Conservation (phyloP, 2,888 invertebrate species). For the Ectemnius cavifrons region DNA sequence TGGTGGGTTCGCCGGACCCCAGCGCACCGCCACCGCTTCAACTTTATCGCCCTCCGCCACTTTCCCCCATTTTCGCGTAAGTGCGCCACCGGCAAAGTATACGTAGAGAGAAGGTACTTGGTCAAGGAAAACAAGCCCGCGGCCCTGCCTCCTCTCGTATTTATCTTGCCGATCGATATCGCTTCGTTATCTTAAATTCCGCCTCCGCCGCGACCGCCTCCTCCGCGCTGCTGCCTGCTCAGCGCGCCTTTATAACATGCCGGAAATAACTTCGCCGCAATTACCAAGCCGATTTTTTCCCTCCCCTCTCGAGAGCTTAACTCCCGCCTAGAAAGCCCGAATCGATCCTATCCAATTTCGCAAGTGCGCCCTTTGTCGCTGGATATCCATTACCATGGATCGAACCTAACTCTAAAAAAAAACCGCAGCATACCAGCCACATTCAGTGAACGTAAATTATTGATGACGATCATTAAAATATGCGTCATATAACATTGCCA, state of each 20-base stretch:
- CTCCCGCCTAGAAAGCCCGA: too few species aligned
- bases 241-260: constrained; percentile 2
- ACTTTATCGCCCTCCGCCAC: constrained; percentile 43
- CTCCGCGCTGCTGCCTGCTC: background rate
- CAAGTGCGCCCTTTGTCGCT: too few species aligned
- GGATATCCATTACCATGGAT: too few species aligned
- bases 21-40: constrained; percentile 14
- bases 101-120: constrained; percentile 26
- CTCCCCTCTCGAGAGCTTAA: background rate
- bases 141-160: constrained; percentile 42
- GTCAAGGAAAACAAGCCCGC: constrained; percentile 50
- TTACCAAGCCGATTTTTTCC: constrained; percentile 20
- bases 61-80: constrained; percentile 49
- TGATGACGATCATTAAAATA: too few species aligned
- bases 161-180: constrained; percentile 58
- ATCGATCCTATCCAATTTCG: too few species aligned
- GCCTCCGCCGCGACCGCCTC: constrained; percentile 14
- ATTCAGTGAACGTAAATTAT: too few species aligned
- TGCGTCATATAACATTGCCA: too few species aligned
- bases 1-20: constrained; percentile 23
- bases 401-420: too few species aligned
- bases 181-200: constrained; percentile 52
- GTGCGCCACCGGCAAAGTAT: constrained; percentile 29
- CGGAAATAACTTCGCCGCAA: constrained; percentile 19
- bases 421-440: too few species aligned